Evolutionary conservation across 2,888 invertebrate genomes (phyloP), one percentile per base, ranked within the genome.

Genomic region (Chironomus riparius): DNA sequence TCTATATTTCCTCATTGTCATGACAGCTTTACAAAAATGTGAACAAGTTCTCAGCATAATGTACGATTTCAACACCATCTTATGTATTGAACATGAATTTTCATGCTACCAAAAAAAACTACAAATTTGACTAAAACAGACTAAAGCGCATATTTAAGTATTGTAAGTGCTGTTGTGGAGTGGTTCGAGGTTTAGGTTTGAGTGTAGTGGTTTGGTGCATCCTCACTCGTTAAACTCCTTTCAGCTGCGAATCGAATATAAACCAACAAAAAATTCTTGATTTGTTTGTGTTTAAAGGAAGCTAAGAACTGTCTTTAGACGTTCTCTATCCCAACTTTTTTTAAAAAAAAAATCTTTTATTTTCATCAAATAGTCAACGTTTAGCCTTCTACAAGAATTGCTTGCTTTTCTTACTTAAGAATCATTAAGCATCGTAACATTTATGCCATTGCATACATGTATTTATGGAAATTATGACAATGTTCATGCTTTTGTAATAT

Each of bases 351-450:
- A 24, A 24, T 24, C 15, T 50, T 50, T 1, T 50, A n/a, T 50
- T 15, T n/a, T 50, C 13, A 50, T 12, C 50, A 50, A 3, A 13
- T 50, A n/a, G 50, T 50, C n/a, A n/a, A 3, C 24, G 21, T 24
- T 4, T 65, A 24, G 24, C 22, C 62, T 65, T 65, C 13, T 10
- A 24, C 7, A 10, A 18, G 50, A 12, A 22, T 70, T 70, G 5
- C 18, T 70, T 68, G 68, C 38, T 24, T 38, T 5, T 38, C 10
- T 10, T 24, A n/a, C 68, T 68, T 68, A 68, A 70, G 70, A 47
- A 70, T 70, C 38, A 28, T 70, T 38, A 70, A 70, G 70, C 47
- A 38, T 70, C 47, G 47, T 47, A 48, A 7, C 21, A 38, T 70
- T 22, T 47, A 47, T 70, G 70, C n/a, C 4, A 12, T 3, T 21